Evolutionary conservation across 2,113 vertebrate genomes (phyloP), one percentile per base, ranked within the genome.

Genomic region (Cinclus mexicanus): DNA sequence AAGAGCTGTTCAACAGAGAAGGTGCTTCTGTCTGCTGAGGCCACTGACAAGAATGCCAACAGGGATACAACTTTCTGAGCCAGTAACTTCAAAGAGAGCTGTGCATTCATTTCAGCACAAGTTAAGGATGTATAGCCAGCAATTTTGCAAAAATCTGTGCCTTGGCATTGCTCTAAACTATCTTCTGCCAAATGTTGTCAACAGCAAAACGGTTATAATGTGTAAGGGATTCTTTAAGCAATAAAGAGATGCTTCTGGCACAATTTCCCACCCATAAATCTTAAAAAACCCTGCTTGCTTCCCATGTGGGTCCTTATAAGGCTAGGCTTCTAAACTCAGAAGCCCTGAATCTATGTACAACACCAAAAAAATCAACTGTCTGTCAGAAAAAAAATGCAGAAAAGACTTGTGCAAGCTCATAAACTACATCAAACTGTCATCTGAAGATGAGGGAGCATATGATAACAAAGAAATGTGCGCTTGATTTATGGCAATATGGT

Each of bases 41-140:
- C 42, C 39, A 29, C 71, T 65, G 71, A 74, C 75, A 81, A 83
- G 50, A 92, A 92, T 50, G 52, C 26, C 76, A 88, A 61, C 79
- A 71, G 59, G 49, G 83, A 86, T 69, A 23, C 33, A 61, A 57
- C 55, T 85, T 69, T 76, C 71, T 69, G 53, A 90, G 85, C 39
- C 83, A 80, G 39, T 57, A 77, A 78, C 86, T 94, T 93, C 82
- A 95, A 65, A 92, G 75, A 63, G 55, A 95, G 22, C 63, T 31
- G 20, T 42, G 37, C 28, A 83, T 95, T 95, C 28, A 65, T 88
- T 94, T 88, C 68, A 74, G 35, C 33, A 46, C n/a, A 49, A 89
- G 57, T 76, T 60, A 75, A 63, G 55, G 55, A 65, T 29, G 12
- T 63, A 57, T 61, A 83, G 83, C 67, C 75, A 90, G 64, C 18